phyloP scores from a whole-genome alignment of 2,888 invertebrate genomes.

The Dascillus cervinus region DNA sequence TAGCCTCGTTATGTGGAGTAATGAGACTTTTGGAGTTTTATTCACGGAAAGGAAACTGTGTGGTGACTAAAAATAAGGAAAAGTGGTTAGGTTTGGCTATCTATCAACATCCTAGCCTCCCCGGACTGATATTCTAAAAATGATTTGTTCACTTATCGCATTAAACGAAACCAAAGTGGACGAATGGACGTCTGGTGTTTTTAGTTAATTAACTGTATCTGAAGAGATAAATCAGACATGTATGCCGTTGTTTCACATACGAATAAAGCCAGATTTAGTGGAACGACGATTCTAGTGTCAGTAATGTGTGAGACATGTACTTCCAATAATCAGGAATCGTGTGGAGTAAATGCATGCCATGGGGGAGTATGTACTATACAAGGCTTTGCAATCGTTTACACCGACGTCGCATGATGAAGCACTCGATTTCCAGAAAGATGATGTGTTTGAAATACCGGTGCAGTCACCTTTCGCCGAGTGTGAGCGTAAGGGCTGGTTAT shows the following conservation, averaged over 20 bases:
- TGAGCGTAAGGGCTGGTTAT: slow-evolving; percentile 37
- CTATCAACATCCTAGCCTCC: slow-evolving; percentile 8
- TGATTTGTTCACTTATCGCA: slow-evolving; percentile 1
- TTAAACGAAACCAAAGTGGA: slow-evolving; percentile 7
- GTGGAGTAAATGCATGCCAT: slow-evolving; percentile 27
- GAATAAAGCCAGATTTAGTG: slow-evolving; percentile 10
- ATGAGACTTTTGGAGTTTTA: too few species aligned
- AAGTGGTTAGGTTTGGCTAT: slow-evolving; percentile 14
- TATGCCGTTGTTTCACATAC: slow-evolving; percentile 10
- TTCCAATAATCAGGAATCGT: slow-evolving; percentile 9
- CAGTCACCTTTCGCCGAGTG: slow-evolving; percentile 30
- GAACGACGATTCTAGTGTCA: slow-evolving; percentile 9
- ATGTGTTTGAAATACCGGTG: slow-evolving; percentile 40
- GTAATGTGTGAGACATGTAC: too few species aligned
- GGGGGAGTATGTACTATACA: slow-evolving; percentile 40
- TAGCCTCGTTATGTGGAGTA: too few species aligned
- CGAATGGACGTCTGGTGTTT: slow-evolving; percentile 12
- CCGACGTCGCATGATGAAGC: slow-evolving; percentile 32
- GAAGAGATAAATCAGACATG: slow-evolving; percentile 6
- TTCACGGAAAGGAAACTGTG: too few species aligned
- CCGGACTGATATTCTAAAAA: slow-evolving; percentile 4
- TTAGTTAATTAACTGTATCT: too few species aligned
- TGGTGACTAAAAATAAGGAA: slow-evolving; percentile 5
- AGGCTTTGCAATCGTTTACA: slow-evolving; percentile 37
- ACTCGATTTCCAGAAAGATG: slow-evolving; percentile 38